Conservation (phyloP, 2,113 vertebrate genomes). For the Merops nubicus region DNA sequence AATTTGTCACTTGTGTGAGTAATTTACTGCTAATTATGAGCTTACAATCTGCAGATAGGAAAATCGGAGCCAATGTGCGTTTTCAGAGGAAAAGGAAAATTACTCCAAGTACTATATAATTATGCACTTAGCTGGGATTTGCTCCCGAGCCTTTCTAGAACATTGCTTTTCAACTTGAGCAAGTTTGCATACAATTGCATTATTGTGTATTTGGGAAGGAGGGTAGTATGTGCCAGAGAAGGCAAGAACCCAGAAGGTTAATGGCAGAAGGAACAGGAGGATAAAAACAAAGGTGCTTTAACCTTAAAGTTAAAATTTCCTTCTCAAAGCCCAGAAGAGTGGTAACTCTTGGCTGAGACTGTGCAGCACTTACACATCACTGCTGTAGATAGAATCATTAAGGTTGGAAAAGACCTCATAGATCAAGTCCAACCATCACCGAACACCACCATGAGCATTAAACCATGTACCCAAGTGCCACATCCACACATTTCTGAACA, state of each 20-base stretch:
- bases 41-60: conserved; percentile 81
- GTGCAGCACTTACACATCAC: neutral
- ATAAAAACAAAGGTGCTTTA: neutral
- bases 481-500: no score
- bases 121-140: conserved; percentile 76
- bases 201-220: neutral
- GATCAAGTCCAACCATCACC: no score
- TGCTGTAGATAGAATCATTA: no score
- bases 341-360: neutral
- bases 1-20: conserved; percentile 81
- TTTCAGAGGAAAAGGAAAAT: conserved; percentile 82
- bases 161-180: conserved; percentile 38
- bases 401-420: no score
- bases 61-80: conserved; percentile 78
- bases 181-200: conserved; percentile 50
- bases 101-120: conserved; percentile 78
- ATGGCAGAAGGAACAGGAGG: neutral
- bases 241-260: neutral
- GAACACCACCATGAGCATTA: no score
- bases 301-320: neutral
- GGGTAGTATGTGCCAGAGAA: neutral
- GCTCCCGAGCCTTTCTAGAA: conserved; percentile 68
- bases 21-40: conserved; percentile 82
- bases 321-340: neutral
- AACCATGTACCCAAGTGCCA: no score